Percentiles rank a stretch among this genome's conserved stretches.
These are phyloP conservation scores for crab-eating macaque (Macaca fascicularis) DNA, from an alignment of 2,113 vertebrate genomes.

Conservation along the genomic window T2T-MFA8v1.1 NC_088387.1:43155001-43155500, in stretches of 20 bases:
- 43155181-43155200: not conserved
- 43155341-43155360: not conserved
- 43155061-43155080: not conserved
- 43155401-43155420: not conserved
- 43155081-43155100: not conserved
- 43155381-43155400: not conserved
- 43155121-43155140: not conserved
- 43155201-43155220: not conserved
- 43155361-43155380: not conserved
- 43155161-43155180: not conserved
- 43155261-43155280: not conserved
- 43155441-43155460: not conserved
- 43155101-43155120: not conserved
- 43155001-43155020: not conserved
- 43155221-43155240: not conserved
- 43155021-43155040: not conserved
- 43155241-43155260: not conserved
- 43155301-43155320: not conserved
- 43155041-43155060: not conserved
- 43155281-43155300: not conserved
- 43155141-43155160: not conserved
- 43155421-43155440: not conserved
- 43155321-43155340: not conserved
- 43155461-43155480: not conserved
- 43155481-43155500: not conserved